Conservation (phyloP, 1,140 invertebrate genomes). For the Cardiocondyla obscurior region DNA sequence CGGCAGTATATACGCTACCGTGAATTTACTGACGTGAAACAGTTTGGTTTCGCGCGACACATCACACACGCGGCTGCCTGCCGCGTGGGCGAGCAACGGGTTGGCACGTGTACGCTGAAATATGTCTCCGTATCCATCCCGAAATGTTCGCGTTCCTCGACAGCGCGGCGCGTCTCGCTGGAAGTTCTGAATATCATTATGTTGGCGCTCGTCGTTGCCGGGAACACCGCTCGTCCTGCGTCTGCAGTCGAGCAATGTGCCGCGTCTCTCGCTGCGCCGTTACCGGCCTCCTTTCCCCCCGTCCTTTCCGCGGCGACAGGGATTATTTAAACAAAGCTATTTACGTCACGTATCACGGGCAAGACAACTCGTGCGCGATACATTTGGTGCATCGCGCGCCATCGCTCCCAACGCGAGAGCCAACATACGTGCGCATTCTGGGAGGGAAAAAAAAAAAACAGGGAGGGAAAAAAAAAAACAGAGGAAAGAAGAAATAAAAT, state of each 20-base stretch:
- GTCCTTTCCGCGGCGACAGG: background rate
- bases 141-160: conserved; percentile 40
- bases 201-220: conserved; percentile 21
- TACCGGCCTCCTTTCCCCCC: too few relatives aligned
- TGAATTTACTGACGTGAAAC: conserved; percentile 54
- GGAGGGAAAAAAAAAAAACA: background rate
- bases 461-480: background rate
- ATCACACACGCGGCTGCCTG: background rate
- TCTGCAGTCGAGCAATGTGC: background rate
- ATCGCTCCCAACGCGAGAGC: background rate
- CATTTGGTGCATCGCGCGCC: background rate
- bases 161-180: background rate
- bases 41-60: conserved; percentile 56
- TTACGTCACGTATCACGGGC: conserved; percentile 1
- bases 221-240: background rate
- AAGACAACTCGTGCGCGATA: background rate
- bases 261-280: background rate
- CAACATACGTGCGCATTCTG: background rate
- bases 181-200: conserved; percentile 54
- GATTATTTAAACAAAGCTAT: conserved; percentile 55
- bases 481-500: background rate
- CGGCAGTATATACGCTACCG: conserved; percentile 20
- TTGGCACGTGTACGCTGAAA: conserved; percentile 18
- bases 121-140: conserved; percentile 49
- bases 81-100: background rate